These are phyloP conservation scores for Microcebus lehilahytsara DNA, from an alignment of 2,113 vertebrate species.

Conservation along the genomic window DNA sequence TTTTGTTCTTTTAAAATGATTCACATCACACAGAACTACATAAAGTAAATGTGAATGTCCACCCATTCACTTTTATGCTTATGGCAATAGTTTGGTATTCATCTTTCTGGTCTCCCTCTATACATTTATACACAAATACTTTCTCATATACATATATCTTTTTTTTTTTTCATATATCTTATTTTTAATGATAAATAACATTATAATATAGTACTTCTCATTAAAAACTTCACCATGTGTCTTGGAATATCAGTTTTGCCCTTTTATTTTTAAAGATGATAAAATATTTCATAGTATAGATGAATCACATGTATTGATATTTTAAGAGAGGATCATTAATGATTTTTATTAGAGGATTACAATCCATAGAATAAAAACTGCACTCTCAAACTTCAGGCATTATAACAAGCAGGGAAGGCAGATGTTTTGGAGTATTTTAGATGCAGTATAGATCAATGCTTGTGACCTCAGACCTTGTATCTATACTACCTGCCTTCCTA, in stretches of 20 bases:
- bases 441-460: no score
- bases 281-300: not conserved
- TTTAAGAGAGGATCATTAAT: not conserved
- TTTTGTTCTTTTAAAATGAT: not conserved
- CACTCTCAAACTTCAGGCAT: not conserved
- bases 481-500: not conserved
- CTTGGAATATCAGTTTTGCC: not conserved
- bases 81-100: not conserved
- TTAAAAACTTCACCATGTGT: not conserved
- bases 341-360: not conserved
- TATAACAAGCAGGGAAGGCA: not conserved
- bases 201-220: not conserved
- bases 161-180: not conserved
- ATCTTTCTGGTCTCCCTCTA: not conserved
- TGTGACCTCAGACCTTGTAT: not conserved
- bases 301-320: not conserved
- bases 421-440: not conserved
- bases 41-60: not conserved
- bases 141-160: no score
- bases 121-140: not conserved
- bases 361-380: not conserved
- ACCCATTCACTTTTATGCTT: not conserved
- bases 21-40: not conserved
- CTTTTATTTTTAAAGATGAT: not conserved
- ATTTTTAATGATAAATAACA: not conserved